A percentile compares a stretch with the other conserved stretches of the same genome.
Evolutionary conservation across 2,888 invertebrate genomes (phyloP).

Genomic region (Notodonta ziczac): DNA sequence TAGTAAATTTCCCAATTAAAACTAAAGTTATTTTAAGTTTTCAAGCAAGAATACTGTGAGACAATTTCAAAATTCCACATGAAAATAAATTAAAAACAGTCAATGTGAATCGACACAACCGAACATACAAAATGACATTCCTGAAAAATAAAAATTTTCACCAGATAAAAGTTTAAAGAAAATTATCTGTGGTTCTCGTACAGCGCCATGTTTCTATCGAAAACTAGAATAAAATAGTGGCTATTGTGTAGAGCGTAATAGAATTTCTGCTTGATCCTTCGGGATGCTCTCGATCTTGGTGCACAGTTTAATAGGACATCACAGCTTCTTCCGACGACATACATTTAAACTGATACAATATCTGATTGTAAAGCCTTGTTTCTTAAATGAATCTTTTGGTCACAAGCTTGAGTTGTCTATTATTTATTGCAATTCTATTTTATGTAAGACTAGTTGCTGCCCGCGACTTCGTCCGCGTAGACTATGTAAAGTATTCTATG

Average conservation of each 20-base stretch:
- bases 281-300: not conserved
- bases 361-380: no score
- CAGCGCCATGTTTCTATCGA: constrained; percentile 24
- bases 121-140: constrained; percentile 14
- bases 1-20: no score
- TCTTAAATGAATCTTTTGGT: no score
- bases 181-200: constrained; percentile 14
- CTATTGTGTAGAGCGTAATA: constrained; percentile 35
- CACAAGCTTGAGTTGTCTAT: no score
- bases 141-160: constrained; percentile 33
- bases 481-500: no score
- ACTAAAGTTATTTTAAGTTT: no score
- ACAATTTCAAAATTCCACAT: no score
- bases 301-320: not conserved
- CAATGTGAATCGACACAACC: not conserved
- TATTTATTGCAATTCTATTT: no score
- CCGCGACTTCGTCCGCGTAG: no score
- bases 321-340: not conserved
- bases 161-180: constrained; percentile 22
- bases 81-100: not conserved
- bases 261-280: constrained; percentile 26
- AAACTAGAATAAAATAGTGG: constrained; percentile 29
- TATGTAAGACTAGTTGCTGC: no score
- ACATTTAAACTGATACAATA: not conserved
- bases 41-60: no score